phyloP scores from a whole-genome alignment of 2,797 vertebrate species.

The Bucorvus abyssinicus region DNA sequence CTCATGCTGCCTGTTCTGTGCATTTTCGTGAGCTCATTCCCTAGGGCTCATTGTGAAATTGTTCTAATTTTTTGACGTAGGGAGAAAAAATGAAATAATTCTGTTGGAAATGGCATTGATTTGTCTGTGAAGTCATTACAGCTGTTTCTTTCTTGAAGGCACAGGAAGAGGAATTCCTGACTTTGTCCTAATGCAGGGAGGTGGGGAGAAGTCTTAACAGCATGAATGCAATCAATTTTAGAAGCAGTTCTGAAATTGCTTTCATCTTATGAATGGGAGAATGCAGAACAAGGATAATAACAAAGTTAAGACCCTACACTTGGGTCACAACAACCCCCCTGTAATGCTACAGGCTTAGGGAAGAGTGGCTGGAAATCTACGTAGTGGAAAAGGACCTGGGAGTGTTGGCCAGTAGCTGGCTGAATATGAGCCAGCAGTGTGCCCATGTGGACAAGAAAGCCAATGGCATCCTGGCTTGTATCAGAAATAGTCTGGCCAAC shows the following conservation, averaged over 20 bases:
- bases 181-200: background rate
- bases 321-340: too few relatives aligned
- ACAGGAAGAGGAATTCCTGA: background rate
- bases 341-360: too few relatives aligned
- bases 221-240: constrained; percentile 44
- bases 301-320: background rate
- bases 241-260: constrained; percentile 19
- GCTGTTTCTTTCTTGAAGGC: constrained; percentile 26
- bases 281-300: background rate
- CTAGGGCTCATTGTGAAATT: constrained; percentile 53
- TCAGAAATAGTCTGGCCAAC: too few relatives aligned
- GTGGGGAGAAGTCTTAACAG: background rate
- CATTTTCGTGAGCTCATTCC: constrained; percentile 58
- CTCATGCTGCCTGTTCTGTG: constrained; percentile 62
- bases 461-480: too few relatives aligned
- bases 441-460: too few relatives aligned
- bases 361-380: too few relatives aligned
- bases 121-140: constrained; percentile 33
- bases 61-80: constrained; percentile 51
- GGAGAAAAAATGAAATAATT: background rate
- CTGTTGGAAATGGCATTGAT: constrained; percentile 31
- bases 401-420: too few relatives aligned
- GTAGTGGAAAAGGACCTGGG: too few relatives aligned
- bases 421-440: too few relatives aligned
- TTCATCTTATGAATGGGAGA: constrained; percentile 36